Conservation (phyloP, 2,888 invertebrate species). For the Agonum fuliginosum region DNA sequence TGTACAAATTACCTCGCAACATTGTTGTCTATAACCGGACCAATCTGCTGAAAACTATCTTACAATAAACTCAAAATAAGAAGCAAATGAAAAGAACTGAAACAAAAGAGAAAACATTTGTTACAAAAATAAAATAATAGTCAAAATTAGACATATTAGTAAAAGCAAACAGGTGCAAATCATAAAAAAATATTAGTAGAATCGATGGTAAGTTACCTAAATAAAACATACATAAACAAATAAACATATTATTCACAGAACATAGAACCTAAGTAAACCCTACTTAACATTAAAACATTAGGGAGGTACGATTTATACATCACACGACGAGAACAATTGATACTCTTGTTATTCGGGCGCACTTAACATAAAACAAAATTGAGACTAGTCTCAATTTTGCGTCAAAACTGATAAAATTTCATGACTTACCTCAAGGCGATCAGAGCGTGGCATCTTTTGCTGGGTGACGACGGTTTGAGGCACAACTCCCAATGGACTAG, state of each 20-base stretch:
- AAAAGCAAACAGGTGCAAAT: not conserved
- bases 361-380: too few relatives aligned
- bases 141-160: not conserved
- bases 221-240: conserved; percentile 31
- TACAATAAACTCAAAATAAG: conserved; percentile 11
- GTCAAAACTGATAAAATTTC: not conserved
- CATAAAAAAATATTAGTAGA: not conserved
- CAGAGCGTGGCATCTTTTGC: conserved; percentile 96
- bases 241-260: conserved; percentile 27
- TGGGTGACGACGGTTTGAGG: conserved; percentile 90
- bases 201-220: not conserved
- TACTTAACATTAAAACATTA: conserved; percentile 3
- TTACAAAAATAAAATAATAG: not conserved
- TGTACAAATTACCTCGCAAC: conserved; percentile 35
- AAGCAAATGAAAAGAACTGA: conserved; percentile 25
- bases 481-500: conserved; percentile 88
- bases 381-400: too few relatives aligned
- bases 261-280: not conserved
- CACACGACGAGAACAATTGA: not conserved
- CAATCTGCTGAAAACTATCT: conserved; percentile 28
- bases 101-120: conserved; percentile 3
- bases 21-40: not conserved
- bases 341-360: not conserved
- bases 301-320: not conserved
- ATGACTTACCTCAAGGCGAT: conserved; percentile 93